Base-by-base conservation (phyloP, 2,888 invertebrate genomes). In the Protula sp. region DNA sequence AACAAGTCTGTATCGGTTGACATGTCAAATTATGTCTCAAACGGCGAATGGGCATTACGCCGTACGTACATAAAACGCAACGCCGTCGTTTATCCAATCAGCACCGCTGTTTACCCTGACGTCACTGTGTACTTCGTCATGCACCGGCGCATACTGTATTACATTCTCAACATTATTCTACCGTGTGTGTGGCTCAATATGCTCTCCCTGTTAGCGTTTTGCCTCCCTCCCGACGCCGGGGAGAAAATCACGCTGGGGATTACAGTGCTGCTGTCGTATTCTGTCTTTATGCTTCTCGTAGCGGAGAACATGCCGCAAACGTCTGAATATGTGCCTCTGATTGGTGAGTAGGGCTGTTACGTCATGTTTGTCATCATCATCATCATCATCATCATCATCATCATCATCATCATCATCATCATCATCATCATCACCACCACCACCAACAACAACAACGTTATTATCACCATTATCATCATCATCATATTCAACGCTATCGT, bases 241-340 rank as follows among this genome's bases (percentile, higher is more conserved):
- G 82, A 83, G 70, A 83, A 83, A 70, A 81, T 83, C 45, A 80
- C 81, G 0, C 74, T 83, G 27, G 82, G 82, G 47, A 82, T 83
- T 63, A 82, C 83, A 0, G 82, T 82, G 1, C 73, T 82, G 2
- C 68, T 83, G 58, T 82, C 83, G 2, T 82, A 82, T 73, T 80
- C 81, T 30, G 81, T 83, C 61, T 76, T 83, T 64, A 80, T 82
- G 81, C 69, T 83, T 59, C 77, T 83, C 65, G 80, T 82, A 4
- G 81, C 81, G 1, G 83, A 83, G 65, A 81, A 80, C 60, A 82
- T 83, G 82, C 83, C 83, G 1, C 81, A 82, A 2, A 83, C 83
- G 0, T 82, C 82, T 2, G 82, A 83, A 55, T 81, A 81, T 69
- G 81, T 83, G 48, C 83, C 83, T 5, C 71, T 83, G 1, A 82